Evolutionary conservation across 2,113 vertebrate genomes (phyloP).

Genomic region (Engystomops pustulosus): DNA sequence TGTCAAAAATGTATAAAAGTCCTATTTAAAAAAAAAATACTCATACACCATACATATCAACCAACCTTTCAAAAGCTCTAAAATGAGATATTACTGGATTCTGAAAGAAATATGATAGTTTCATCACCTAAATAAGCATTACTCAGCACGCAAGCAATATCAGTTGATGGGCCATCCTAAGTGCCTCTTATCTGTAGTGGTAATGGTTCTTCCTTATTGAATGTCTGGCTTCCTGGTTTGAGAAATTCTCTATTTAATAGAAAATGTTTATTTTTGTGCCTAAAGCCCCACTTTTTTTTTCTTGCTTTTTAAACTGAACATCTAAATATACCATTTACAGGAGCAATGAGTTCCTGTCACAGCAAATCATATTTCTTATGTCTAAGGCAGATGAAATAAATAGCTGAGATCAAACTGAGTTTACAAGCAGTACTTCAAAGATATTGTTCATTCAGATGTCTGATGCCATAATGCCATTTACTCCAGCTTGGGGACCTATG

Average conservation of each 20-base stretch:
- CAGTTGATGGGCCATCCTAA: background rate
- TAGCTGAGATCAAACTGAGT: conserved; percentile 7
- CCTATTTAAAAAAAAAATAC: background rate
- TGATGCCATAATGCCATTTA: background rate
- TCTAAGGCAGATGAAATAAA: conserved; percentile 2
- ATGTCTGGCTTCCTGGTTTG: background rate
- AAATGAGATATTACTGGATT: background rate
- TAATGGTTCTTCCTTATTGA: background rate
- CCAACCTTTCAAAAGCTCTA: background rate
- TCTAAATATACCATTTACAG: conserved; percentile 18
- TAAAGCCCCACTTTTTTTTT: background rate
- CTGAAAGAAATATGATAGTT: background rate
- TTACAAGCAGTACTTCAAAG: background rate
- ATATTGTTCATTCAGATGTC: conserved; percentile 5
- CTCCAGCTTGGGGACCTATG: background rate
- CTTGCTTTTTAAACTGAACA: background rate
- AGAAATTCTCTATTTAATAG: background rate
- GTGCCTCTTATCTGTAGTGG: background rate
- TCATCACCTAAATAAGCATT: background rate
- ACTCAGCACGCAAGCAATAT: too few species aligned
- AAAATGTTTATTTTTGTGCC: conserved; percentile 11
- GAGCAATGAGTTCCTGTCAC: background rate
- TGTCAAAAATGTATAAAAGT: background rate
- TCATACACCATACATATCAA: background rate
- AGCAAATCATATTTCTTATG: conserved; percentile 16